Evolutionary conservation across 1,140 invertebrate species (phyloP).

Genomic region (Eupristina koningsbergeri): DNA sequence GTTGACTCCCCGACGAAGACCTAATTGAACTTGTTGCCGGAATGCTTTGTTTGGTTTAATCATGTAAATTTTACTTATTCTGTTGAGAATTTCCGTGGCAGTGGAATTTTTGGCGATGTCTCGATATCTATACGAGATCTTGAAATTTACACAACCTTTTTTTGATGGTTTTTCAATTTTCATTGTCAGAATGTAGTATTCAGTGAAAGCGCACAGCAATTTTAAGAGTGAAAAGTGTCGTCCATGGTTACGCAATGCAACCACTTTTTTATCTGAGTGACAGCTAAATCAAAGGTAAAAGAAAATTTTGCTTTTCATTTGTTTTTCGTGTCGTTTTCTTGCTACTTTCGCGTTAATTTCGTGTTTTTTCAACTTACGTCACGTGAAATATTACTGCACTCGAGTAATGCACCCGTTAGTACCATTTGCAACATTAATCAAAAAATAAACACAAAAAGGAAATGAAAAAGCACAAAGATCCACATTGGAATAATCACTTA

Average conservation of each 20-base stretch:
- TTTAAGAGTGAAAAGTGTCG: no score
- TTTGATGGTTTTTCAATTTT: not conserved
- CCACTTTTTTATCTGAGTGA: not conserved
- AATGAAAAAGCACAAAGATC: not conserved
- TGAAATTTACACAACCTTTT: not conserved
- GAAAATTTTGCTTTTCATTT: slow-evolving; percentile 7
- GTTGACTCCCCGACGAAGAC: slow-evolving; percentile 60
- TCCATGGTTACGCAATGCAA: not conserved
- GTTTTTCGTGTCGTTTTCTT: no score
- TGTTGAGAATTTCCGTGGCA: slow-evolving; percentile 60
- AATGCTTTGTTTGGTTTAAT: slow-evolving; percentile 55
- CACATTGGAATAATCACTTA: no score
- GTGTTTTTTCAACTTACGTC: not conserved
- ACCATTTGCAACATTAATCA: not conserved
- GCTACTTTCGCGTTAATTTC: not conserved
- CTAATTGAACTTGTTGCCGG: slow-evolving; percentile 57
- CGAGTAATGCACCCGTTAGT: not conserved
- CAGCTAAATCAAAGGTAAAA: not conserved
- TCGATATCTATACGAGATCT: not conserved
- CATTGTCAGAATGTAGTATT: no score
- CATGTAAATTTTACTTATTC: slow-evolving; percentile 59
- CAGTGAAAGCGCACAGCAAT: no score
- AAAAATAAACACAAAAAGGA: no score
- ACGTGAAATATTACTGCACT: not conserved
- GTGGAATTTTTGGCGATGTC: slow-evolving; percentile 55